Evolutionary conservation across 2,113 vertebrate species (phyloP).

Genomic region (Jaculus jaculus): DNA sequence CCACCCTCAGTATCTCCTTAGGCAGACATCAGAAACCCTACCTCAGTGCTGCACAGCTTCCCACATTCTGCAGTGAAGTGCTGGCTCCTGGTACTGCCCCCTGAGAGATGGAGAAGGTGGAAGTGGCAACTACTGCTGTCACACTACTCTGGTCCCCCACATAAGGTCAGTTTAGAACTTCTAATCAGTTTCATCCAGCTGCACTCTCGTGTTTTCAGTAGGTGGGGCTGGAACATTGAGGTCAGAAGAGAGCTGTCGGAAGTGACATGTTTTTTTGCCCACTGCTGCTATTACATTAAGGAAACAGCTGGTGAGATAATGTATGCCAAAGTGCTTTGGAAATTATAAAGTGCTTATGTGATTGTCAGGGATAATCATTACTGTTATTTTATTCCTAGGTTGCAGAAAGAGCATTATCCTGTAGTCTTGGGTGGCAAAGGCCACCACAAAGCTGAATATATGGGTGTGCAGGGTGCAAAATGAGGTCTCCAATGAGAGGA

Average conservation of each 20-base stretch:
- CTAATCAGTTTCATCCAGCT: slow-evolving; percentile 69
- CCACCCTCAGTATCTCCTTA: neutral
- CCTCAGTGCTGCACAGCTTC: neutral
- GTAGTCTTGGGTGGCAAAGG: neutral
- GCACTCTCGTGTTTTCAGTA: slow-evolving; percentile 52
- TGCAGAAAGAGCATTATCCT: slow-evolving; percentile 52
- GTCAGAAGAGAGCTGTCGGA: slow-evolving; percentile 66
- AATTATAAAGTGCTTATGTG: slow-evolving; percentile 72
- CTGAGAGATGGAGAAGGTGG: slow-evolving; percentile 60
- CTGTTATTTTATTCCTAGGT: slow-evolving; percentile 65
- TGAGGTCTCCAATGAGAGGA: neutral
- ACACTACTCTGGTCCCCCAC: slow-evolving; percentile 34
- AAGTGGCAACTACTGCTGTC: slow-evolving; percentile 55
- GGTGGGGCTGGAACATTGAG: slow-evolving; percentile 60
- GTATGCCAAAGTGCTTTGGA: slow-evolving; percentile 69
- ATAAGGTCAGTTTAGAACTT: slow-evolving; percentile 61
- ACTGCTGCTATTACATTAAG: slow-evolving; percentile 72
- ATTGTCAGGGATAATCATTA: slow-evolving; percentile 65
- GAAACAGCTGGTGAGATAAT: slow-evolving; percentile 78
- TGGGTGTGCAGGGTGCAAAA: neutral
- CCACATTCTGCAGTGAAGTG: neutral
- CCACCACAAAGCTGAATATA: neutral
- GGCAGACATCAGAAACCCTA: neutral
- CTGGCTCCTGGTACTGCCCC: slow-evolving; percentile 16
- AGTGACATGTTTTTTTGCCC: slow-evolving; percentile 62